Base-by-base conservation (phyloP, 2,113 vertebrate genomes). In the Ranitomeya imitator region DNA sequence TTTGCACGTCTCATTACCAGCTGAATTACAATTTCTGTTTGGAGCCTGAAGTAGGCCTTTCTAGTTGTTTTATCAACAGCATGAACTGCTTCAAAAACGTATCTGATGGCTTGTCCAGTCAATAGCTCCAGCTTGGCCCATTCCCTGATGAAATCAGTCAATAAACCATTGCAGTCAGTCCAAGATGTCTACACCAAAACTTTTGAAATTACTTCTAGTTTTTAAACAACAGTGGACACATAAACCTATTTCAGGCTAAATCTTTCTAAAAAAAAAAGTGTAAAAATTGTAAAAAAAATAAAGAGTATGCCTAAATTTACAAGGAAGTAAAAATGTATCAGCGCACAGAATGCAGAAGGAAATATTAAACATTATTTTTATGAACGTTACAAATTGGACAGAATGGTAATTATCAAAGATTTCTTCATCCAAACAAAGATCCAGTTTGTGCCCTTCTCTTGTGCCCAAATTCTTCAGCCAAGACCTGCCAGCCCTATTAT, bases 1-100 rank as follows among this genome's bases (percentile, higher is more conserved):
- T 94, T 90, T 91, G 89, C 81, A 90, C 91, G 86, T 90, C 89
- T 91, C 91, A 90, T 57, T 83, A 91, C 89, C 84, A 92, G 86
- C 86, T 90, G 91, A 85, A 82, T 85, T 16, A 85, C 88, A 79
- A 60, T 89, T 85, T 91, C 89, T 74, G 73, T 77, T 91, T 74
- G 87, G 82, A 78, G 79, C 51, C 65, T 79, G 69, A 79, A 85
- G 73, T 89, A 84, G 82, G 26, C 87, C 57, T 15, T 89, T 89
- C 73, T 82, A 69, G 87, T 89, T 89, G 87, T 89, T 89, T 89
- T 89, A 85, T 85, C 87, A 89, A 89, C 87, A 89, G 87, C 87
- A 13, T 85, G 87, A 89, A 89, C 81, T 79, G 87, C 87, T 85
- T 85, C 61, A 83, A 85, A 85, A 89, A 89, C 87, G 69, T 59